phyloP scores from a whole-genome alignment of 2,888 invertebrate species.

The Mesorhabditis sp. region DNA sequence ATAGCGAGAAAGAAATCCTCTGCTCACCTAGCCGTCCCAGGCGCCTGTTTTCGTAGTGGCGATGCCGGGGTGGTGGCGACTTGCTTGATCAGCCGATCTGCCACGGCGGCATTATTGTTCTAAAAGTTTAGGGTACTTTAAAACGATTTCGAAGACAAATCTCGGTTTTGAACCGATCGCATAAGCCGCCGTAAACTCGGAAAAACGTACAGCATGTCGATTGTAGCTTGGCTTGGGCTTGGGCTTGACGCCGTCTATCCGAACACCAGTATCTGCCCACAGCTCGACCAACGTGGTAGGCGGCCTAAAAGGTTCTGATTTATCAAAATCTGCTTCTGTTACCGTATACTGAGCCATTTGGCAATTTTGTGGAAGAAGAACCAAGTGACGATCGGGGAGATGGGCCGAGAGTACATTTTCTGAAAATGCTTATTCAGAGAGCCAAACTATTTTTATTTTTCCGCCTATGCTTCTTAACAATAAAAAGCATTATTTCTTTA shows the following conservation, averaged over 20 bases:
- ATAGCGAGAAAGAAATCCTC: too few relatives aligned
- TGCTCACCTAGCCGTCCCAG: not conserved
- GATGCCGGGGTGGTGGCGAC: not conserved
- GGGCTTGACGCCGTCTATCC: not conserved
- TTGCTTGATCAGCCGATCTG: not conserved
- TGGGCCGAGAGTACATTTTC: constrained; percentile 52
- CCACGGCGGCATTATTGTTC: not conserved
- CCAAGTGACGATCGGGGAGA: constrained; percentile 49
- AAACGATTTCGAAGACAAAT: too few relatives aligned
- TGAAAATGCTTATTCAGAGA: constrained; percentile 11
- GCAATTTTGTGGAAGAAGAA: constrained; percentile 53
- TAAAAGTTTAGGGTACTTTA: not conserved
- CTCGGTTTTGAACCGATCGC: too few relatives aligned
- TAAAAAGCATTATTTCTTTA: too few relatives aligned
- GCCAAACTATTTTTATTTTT: too few relatives aligned
- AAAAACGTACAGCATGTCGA: too few relatives aligned
- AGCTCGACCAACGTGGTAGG: constrained; percentile 52
- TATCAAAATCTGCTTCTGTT: constrained; percentile 17
- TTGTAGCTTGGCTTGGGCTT: too few relatives aligned
- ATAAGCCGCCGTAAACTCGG: too few relatives aligned
- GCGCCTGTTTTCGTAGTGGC: not conserved
- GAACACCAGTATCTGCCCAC: constrained; percentile 45
- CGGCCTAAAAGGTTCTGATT: constrained; percentile 48
- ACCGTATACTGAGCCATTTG: constrained; percentile 15
- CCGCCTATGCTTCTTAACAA: too few relatives aligned